Base-by-base conservation (phyloP, 2,888 invertebrate species). In the Platycnemis pennipes region DNA sequence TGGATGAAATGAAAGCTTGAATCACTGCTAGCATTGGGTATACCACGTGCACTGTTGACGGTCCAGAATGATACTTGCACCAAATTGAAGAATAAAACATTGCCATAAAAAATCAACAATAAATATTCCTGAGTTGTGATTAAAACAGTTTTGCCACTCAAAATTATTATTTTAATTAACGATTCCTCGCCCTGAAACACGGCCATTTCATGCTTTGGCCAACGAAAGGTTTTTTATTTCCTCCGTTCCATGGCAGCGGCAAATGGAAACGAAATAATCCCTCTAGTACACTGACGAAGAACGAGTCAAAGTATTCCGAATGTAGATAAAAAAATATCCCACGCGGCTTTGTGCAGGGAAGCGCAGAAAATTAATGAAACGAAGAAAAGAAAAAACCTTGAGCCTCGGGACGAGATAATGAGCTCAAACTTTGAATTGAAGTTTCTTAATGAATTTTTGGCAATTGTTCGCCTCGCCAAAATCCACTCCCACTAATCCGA, bases 351-450 rank as follows among this genome's bases (percentile, higher is more conserved):
- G 77, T 77, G 77, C 37, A 37, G 37, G 31, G 77, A 37, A 77
- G 77, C 77, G 37, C 13, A 37, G 77, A 77, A 77, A 77, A 77
- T 77, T 77, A 77, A 77, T 31, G 77, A 77, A 77, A 77, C 31
- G 77, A 77, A 77, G 37, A n/a, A 37, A 37, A 37, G 13, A 77
- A 77, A 77, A 77, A 77, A 37, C 13, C 37, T 11, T 63, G 63
- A 77, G 37, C 13, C 13, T 37, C 77, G 77, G 31, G 31, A 77
- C 77, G 77, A 37, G 37, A 77, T 37, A 37, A 77, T 77, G 37
- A 77, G 77, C 77, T 77, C 77, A 77, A 77, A 77, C 77, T 77
- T 77, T 77, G 37, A 77, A 77, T 77, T 77, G 77, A 77, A 77
- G 77, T 77, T 77, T 77, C 77, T 77, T 77, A 77, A 77, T 77